Evolutionary conservation across 2,113 vertebrate genomes (phyloP).

Genomic region (Apeltes quadracus): DNA sequence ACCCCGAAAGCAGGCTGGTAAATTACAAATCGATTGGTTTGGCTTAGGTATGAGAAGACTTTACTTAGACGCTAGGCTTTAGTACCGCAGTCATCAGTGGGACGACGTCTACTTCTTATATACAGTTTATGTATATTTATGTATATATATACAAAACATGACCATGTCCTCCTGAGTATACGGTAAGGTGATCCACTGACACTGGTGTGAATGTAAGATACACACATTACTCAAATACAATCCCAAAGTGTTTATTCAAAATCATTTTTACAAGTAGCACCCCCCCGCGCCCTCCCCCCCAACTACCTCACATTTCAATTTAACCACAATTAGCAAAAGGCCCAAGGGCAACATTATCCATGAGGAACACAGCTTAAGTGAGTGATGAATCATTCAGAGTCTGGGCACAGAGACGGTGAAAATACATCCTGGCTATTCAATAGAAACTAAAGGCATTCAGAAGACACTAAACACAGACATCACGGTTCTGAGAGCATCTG

Average conservation of each 20-base stretch:
- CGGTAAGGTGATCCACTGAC: background rate
- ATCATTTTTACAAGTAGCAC: constrained; percentile 74
- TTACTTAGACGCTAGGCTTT: too few species aligned
- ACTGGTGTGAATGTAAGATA: background rate
- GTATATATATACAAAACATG: too few species aligned
- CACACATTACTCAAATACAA: constrained; percentile 55
- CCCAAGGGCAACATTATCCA: constrained; percentile 24
- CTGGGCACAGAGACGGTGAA: constrained; percentile 5
- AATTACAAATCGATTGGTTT: too few species aligned
- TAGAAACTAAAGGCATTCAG: constrained; percentile 16
- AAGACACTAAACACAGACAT: constrained; percentile 31
- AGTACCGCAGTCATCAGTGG: too few species aligned
- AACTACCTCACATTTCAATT: constrained; percentile 35
- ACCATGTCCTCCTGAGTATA: background rate
- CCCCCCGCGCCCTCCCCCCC: background rate
- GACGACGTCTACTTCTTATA: too few species aligned
- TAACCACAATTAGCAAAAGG: constrained; percentile 44
- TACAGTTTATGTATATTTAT: too few species aligned
- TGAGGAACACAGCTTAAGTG: constrained; percentile 14
- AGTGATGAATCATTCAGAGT: constrained; percentile 19
- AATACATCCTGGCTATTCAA: constrained; percentile 24
- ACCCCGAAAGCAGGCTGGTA: too few species aligned
- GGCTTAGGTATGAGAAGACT: too few species aligned
- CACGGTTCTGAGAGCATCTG: background rate
- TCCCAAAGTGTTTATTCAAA: constrained; percentile 76